Percentiles rank a stretch among this genome's conserved stretches.
These are phyloP conservation scores for Pipra filicauda DNA, from an alignment of 2,113 vertebrate genomes.

Conservation along the genomic window DNA sequence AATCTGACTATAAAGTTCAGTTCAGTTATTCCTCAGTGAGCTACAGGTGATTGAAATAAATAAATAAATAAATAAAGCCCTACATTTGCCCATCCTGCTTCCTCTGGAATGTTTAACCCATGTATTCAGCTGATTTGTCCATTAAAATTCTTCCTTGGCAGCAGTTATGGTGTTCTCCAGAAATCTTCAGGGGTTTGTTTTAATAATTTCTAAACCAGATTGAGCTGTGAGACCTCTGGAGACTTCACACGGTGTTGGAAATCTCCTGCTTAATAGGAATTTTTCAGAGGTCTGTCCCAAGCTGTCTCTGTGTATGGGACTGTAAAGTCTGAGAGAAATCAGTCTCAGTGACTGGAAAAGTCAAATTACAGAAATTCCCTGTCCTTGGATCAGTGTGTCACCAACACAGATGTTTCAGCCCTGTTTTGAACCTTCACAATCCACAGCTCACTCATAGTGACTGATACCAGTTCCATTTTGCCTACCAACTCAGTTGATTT, in stretches of 20 bases:
- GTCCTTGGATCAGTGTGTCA: background rate
- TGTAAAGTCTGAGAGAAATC: background rate
- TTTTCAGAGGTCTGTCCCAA: background rate
- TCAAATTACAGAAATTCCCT: background rate
- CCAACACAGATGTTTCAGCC: background rate
- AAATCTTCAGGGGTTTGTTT: background rate
- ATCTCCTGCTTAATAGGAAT: background rate
- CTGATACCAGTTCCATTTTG: constrained; percentile 84
- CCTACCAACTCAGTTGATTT: constrained; percentile 73
- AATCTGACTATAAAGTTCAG: background rate
- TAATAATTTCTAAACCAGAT: background rate
- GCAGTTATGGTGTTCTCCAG: background rate
- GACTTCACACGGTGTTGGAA: background rate
- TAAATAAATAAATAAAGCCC: background rate
- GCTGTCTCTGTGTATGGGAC: background rate
- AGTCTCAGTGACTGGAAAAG: background rate
- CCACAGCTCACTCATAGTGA: constrained; percentile 17
- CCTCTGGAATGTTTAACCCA: background rate
- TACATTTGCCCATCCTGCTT: background rate
- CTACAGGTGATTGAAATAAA: background rate
- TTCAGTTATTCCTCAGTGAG: background rate
- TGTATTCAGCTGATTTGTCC: background rate
- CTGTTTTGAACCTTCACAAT: constrained; percentile 13
- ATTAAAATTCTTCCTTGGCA: background rate
- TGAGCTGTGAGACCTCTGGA: background rate